Evolutionary conservation across 2,113 vertebrate species (phyloP).

Genomic region (Polypterus bichir): DNA sequence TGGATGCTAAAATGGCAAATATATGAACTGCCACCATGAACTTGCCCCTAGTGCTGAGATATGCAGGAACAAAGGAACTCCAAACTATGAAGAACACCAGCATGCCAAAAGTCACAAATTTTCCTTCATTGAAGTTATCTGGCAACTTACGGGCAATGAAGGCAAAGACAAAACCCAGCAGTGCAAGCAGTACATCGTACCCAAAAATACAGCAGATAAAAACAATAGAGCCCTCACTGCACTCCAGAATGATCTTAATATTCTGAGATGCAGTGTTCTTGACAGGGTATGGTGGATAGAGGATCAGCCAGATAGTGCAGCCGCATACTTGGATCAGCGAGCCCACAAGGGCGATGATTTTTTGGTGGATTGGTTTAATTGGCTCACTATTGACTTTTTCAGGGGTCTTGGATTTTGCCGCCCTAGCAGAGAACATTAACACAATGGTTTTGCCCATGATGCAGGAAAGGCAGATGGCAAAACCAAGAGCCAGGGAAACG

Average conservation of each 20-base stretch:
- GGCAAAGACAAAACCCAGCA: constrained; percentile 58
- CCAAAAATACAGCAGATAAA: constrained; percentile 64
- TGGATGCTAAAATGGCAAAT: constrained; percentile 73
- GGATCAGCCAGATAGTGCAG: constrained; percentile 54
- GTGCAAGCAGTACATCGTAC: constrained; percentile 59
- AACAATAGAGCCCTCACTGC: constrained; percentile 55
- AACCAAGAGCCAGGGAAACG: constrained; percentile 56
- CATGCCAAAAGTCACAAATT: constrained; percentile 67
- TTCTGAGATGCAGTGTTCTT: constrained; percentile 68
- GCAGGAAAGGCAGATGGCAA: constrained; percentile 59
- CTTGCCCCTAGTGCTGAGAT: constrained; percentile 71
- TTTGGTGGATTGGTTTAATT: constrained; percentile 43
- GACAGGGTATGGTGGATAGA: constrained; percentile 45
- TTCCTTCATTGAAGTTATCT: constrained; percentile 67
- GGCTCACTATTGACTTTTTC: constrained; percentile 37
- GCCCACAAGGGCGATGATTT: constrained; percentile 40
- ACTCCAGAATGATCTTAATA: constrained; percentile 69
- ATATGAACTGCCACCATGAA: constrained; percentile 79
- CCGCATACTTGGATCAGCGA: constrained; percentile 40
- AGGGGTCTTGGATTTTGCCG: constrained; percentile 43
- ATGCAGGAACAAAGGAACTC: constrained; percentile 75
- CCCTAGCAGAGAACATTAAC: constrained; percentile 59
- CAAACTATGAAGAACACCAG: constrained; percentile 75
- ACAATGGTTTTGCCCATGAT: constrained; percentile 61
- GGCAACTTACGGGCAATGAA: constrained; percentile 59